A percentile compares a stretch with the other conserved stretches of the same genome.
These are phyloP conservation scores for Sweltsa coloradensis DNA, from an alignment of 1,140 invertebrate species.

Conservation along the genomic window DNA sequence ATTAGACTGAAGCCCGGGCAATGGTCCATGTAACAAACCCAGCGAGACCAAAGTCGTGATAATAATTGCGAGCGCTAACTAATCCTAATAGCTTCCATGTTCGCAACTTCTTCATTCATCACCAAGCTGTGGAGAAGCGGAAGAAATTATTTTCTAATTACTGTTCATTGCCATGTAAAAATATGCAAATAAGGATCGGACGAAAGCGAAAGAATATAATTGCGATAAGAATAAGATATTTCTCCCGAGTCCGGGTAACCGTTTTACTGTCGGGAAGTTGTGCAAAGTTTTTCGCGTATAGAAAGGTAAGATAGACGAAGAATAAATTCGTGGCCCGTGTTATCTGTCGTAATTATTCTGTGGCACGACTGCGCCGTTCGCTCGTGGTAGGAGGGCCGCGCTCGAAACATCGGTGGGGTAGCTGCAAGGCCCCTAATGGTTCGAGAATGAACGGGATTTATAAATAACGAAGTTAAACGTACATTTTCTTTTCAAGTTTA, in stretches of 20 bases:
- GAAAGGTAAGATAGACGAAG: neutral
- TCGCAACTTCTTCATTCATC: slow-evolving; percentile 1
- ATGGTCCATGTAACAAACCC: neutral
- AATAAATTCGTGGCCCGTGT: slow-evolving; percentile 9
- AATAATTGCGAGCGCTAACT: neutral
- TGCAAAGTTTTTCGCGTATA: no score
- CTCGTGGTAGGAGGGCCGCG: no score
- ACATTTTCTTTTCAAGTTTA: no score
- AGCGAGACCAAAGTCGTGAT: neutral
- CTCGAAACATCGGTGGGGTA: no score
- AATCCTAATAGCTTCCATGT: neutral
- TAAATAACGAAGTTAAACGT: no score
- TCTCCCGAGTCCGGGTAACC: neutral
- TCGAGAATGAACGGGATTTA: no score
- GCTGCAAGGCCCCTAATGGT: no score
- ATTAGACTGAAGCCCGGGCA: neutral
- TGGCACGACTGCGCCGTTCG: no score
- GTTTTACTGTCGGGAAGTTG: no score
- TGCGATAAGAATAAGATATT: slow-evolving; percentile 9
- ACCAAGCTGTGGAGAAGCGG: neutral
- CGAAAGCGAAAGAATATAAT: slow-evolving; percentile 1
- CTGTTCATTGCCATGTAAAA: slow-evolving; percentile 12
- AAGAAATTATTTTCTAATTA: slow-evolving; percentile 11
- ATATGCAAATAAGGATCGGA: slow-evolving; percentile 12
- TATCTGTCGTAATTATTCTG: slow-evolving; percentile 12